phyloP scores from a whole-genome alignment of 2,888 invertebrate species.

The Balanococcus diminutus region DNA sequence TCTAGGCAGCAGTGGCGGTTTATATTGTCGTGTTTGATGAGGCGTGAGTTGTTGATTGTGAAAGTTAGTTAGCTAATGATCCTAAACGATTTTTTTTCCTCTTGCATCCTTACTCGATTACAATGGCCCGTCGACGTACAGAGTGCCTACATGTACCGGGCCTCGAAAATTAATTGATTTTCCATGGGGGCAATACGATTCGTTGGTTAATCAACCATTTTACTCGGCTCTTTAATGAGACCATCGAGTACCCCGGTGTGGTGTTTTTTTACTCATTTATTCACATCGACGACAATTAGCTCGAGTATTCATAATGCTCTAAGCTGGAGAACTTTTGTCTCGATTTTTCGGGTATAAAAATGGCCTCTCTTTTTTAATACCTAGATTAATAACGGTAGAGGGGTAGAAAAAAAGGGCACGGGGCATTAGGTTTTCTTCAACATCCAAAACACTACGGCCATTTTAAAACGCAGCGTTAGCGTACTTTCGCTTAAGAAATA shows the following conservation, averaged over 20 bases:
- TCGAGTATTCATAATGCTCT: not conserved
- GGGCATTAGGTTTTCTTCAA: not conserved
- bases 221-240: not conserved
- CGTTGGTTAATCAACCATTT: conserved; percentile 1
- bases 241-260: not conserved
- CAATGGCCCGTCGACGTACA: not conserved
- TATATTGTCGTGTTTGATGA: conserved; percentile 45
- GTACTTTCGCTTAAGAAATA: conserved; percentile 1
- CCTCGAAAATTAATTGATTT: conserved; percentile 40
- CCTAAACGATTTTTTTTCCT: conserved; percentile 46
- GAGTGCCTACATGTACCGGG: not conserved
- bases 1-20: not conserved
- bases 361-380: not conserved
- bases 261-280: not conserved
- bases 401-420: not conserved
- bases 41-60: conserved; percentile 51
- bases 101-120: conserved; percentile 13
- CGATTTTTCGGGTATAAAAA: too few species aligned
- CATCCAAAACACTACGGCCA: not conserved
- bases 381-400: not conserved
- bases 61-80: conserved; percentile 47
- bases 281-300: not conserved
- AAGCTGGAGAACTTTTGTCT: too few species aligned
- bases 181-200: conserved; percentile 31
- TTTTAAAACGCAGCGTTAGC: not conserved